Evolutionary conservation across 2,888 invertebrate species (phyloP).

Genomic region (Petrolisthes cinctipes): DNA sequence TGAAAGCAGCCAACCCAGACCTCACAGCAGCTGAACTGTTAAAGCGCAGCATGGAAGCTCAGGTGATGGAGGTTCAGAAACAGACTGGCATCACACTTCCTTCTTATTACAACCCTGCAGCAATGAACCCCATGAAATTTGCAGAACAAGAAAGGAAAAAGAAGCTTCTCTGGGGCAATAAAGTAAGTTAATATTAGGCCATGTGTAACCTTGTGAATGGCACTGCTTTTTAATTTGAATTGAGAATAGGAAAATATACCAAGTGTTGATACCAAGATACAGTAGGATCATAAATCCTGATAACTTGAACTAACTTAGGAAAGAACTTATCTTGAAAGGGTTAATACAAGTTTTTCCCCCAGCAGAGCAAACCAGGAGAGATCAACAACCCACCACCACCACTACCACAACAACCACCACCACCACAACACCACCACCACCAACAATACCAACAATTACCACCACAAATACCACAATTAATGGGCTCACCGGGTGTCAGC

Average conservation of each 20-base stretch:
- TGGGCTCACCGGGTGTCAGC: slow-evolving; percentile 68
- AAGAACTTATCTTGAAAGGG: too few relatives aligned
- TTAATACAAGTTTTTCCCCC: background rate
- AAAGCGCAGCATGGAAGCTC: slow-evolving; percentile 58
- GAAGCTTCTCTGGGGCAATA: slow-evolving; percentile 90
- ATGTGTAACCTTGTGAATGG: background rate
- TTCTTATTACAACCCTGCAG: slow-evolving; percentile 81
- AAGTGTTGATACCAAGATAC: too few relatives aligned
- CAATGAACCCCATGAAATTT: slow-evolving; percentile 84
- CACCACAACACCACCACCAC: too few relatives aligned
- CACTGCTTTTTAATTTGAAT: background rate
- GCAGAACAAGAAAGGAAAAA: slow-evolving; percentile 91
- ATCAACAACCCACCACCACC: background rate
- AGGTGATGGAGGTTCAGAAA: slow-evolving; percentile 57
- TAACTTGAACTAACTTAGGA: too few relatives aligned
- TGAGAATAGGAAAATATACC: too few relatives aligned
- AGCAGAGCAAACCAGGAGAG: slow-evolving; percentile 59
- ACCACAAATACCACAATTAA: too few relatives aligned
- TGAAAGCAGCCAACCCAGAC: slow-evolving; percentile 55
- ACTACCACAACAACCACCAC: too few relatives aligned
- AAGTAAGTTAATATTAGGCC: slow-evolving; percentile 71
- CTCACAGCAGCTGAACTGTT: slow-evolving; percentile 49
- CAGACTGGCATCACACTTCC: slow-evolving; percentile 74
- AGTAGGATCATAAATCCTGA: too few relatives aligned
- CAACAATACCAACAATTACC: too few relatives aligned